Evolutionary conservation across 2,797 vertebrate species (phyloP).

Genomic region (Myotis myotis): DNA sequence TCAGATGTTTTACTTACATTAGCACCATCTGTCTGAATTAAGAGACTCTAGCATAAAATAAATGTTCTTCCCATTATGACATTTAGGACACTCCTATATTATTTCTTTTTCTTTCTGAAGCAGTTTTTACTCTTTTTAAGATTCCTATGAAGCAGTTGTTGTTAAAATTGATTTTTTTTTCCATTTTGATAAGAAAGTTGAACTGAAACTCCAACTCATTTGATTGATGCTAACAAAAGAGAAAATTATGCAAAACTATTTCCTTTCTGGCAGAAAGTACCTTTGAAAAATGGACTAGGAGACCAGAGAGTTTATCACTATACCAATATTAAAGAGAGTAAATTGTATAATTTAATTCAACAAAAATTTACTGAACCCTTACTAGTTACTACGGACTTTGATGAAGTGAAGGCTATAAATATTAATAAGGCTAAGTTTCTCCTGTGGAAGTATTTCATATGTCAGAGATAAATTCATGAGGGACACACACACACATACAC

Average conservation of each 20-base stretch:
- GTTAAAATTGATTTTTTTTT: neutral
- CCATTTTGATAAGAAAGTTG: constrained; percentile 9
- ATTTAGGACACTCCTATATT: neutral
- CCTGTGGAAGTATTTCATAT: neutral
- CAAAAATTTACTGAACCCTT: constrained; percentile 2
- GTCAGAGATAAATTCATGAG: constrained; percentile 33
- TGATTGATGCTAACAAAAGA: neutral
- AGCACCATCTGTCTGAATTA: neutral
- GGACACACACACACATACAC: neutral
- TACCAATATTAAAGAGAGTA: neutral
- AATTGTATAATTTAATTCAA: constrained; percentile 10
- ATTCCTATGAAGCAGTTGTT: neutral
- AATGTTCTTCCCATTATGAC: neutral
- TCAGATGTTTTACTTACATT: neutral
- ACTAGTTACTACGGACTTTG: neutral
- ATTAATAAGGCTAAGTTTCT: constrained; percentile 8
- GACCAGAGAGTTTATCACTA: neutral
- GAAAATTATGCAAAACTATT: constrained; percentile 30
- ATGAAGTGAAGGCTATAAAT: neutral
- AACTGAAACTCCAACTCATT: neutral
- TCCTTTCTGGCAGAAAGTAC: neutral
- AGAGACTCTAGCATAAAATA: constrained; percentile 1
- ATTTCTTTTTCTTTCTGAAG: constrained; percentile 17
- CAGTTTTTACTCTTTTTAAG: constrained; percentile 10
- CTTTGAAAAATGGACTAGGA: constrained; percentile 32